Evolutionary conservation across 2,888 invertebrate species (phyloP).

Genomic region (Alcis repandata): DNA sequence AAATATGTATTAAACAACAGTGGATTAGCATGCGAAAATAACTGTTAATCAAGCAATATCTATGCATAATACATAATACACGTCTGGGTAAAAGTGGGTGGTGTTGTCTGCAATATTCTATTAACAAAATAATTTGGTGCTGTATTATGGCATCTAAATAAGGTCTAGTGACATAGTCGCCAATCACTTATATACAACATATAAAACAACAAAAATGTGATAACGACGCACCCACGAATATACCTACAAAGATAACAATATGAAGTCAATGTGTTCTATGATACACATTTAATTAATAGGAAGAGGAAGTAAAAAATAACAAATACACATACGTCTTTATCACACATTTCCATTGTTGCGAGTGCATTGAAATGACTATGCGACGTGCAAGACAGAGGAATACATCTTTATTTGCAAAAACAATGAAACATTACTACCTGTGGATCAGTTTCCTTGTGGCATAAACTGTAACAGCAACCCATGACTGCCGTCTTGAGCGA

Average conservation of each 20-base stretch:
- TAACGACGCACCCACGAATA: conserved; percentile 51
- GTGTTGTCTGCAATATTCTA: conserved; percentile 15
- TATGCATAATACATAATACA: not conserved
- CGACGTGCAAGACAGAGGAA: conserved; percentile 13
- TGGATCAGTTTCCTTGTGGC: conserved; percentile 89
- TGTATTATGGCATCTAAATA: not conserved
- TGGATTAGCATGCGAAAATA: not conserved
- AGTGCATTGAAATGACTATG: conserved; percentile 28
- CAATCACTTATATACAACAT: conserved; percentile 13
- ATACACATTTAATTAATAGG: conserved; percentile 38
- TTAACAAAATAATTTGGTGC: conserved; percentile 7
- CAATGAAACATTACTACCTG: conserved; percentile 82
- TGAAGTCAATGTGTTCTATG: conserved; percentile 28
- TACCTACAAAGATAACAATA: conserved; percentile 27
- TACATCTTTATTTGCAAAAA: conserved; percentile 22
- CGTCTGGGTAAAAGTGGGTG: conserved; percentile 32
- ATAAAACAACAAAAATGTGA: conserved; percentile 6
- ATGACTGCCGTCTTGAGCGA: conserved; percentile 83
- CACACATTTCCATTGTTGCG: conserved; percentile 25
- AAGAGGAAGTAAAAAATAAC: conserved; percentile 34
- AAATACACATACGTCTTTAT: conserved; percentile 22
- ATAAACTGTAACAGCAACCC: conserved; percentile 91
- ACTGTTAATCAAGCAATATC: not conserved
- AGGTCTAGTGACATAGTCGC: not conserved
- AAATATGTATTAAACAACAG: not conserved